phyloP scores from a whole-genome alignment of 2,113 vertebrate genomes.

The Brachionichthys hirsutus region DNA sequence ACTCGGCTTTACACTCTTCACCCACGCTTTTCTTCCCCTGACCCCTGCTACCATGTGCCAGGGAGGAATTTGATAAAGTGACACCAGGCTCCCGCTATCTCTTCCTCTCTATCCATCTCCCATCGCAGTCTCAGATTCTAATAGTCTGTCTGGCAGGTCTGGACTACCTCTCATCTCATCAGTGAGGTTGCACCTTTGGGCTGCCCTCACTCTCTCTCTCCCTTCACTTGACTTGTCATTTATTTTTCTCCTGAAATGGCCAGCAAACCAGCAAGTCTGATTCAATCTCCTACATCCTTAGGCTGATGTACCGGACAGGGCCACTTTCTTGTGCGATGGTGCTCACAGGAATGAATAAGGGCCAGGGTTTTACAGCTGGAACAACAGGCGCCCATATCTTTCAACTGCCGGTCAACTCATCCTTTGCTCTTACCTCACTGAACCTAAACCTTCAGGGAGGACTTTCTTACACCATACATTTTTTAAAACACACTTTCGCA shows the following conservation, averaged over 20 bases:
- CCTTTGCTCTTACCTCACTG: constrained; percentile 44
- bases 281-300: constrained; percentile 64
- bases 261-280: constrained; percentile 52
- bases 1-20: constrained; percentile 75
- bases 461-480: constrained; percentile 52
- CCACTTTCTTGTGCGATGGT: constrained; percentile 6
- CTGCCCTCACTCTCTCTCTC: constrained; percentile 47
- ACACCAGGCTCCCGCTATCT: constrained; percentile 59
- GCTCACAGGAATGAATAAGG: constrained; percentile 20
- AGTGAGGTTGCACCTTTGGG: constrained; percentile 65
- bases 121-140: constrained; percentile 59
- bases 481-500: constrained; percentile 58
- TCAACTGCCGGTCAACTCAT: constrained; percentile 40
- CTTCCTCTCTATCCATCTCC: constrained; percentile 43
- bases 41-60: constrained; percentile 73
- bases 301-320: constrained; percentile 55
- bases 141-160: constrained; percentile 64
- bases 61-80: constrained; percentile 80
- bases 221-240: constrained; percentile 63
- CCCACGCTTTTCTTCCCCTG: constrained; percentile 68
- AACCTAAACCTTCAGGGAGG: constrained; percentile 40
- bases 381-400: constrained; percentile 38
- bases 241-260: constrained; percentile 58
- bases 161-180: constrained; percentile 73
- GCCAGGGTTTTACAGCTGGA: constrained; percentile 36